Percentiles rank a stretch among this genome's conserved stretches.
These are phyloP conservation scores for Tenebrio molitor DNA, from an alignment of 1,140 invertebrate genomes.

Conservation along the genomic window DNA sequence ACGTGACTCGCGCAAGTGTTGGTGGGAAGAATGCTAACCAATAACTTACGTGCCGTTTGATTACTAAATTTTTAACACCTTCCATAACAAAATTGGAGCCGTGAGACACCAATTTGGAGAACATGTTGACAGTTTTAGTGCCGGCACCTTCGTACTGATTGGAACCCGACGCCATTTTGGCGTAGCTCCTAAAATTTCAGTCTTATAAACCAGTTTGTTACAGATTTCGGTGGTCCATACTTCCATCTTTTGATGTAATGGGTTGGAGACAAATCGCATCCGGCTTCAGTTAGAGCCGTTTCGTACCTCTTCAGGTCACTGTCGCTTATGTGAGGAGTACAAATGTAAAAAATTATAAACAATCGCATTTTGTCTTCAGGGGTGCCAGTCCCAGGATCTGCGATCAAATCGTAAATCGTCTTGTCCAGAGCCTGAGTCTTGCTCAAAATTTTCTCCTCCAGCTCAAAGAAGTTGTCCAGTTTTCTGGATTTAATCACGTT, in stretches of 20 bases:
- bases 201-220: neutral
- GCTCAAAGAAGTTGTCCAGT: constrained; percentile 96
- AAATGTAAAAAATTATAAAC: constrained; percentile 96
- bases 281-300: constrained; percentile 80
- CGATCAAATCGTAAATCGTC: constrained; percentile 83
- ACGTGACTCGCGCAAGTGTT: too few relatives aligned
- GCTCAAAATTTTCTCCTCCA: constrained; percentile 98
- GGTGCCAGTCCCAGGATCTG: constrained; percentile 88
- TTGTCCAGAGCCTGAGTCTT: constrained; percentile 81
- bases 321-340: constrained; percentile 83
- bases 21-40: too few relatives aligned
- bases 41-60: constrained; percentile 94
- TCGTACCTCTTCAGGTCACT: constrained; percentile 87
- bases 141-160: constrained; percentile 92
- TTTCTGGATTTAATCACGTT: constrained; percentile 93
- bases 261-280: constrained; percentile 88
- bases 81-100: constrained; percentile 99
- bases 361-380: constrained; percentile 95
- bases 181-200: constrained; percentile 75
- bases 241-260: constrained; percentile 93
- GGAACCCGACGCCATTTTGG: constrained; percentile 79
- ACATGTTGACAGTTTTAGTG: constrained; percentile 98
- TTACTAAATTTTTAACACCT: constrained; percentile 98
- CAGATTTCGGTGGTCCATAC: constrained; percentile 69
- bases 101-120: constrained; percentile 96